Base-by-base conservation (phyloP, 2,797 vertebrate genomes). In the Propithecus perrieri region DNA sequence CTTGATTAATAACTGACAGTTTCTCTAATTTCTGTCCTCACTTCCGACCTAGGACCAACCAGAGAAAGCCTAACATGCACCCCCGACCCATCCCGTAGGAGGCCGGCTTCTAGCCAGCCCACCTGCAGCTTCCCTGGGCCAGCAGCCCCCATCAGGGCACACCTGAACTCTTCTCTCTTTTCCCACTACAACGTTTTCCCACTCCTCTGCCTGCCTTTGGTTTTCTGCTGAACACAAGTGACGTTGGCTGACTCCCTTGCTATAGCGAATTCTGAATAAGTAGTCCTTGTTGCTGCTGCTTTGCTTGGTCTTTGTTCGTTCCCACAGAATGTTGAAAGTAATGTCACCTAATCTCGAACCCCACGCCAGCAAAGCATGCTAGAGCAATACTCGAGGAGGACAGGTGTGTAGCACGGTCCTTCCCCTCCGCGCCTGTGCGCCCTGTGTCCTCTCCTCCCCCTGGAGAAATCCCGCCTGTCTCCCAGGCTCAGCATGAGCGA, bases 341-440 rank as follows among this genome's bases (percentile, higher is more conserved):
- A 67, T 26, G 7, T 30, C 50, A 72, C 4, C 28, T 59, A 35
- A 80, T 75, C 61, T 94, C 83, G 75, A 86, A 86, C 28, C 17
- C 53, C 24, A 41, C 41, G 28, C 6, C n/a, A 53, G 41, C 57
- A 9, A 50, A 63, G 24, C 9, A 20, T n/a, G 35, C 30, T 4
- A 26, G 59, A 35, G n/a, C 18, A 20, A 35, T 69, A 18, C 24
- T 55, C 57, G 22, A 0, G 1, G 65, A 55, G n/a, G 15, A 13
- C 17, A 9, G 7, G 7, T 0, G 0, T 28, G 33, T 3, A 26
- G 28, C 28, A 3, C 0, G 8, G 7, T 18, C 33, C 35, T 3
- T 10, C 1, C 22, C 0, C 9, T 81, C 38, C 7, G 14, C 14
- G 14, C 22, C 59, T 65, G 22, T 6, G 24, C 2, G 9, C 57